These are phyloP conservation scores for Aleiodes sp. DNA, from an alignment of 1,140 invertebrate genomes.

Conservation along the genomic window DNA sequence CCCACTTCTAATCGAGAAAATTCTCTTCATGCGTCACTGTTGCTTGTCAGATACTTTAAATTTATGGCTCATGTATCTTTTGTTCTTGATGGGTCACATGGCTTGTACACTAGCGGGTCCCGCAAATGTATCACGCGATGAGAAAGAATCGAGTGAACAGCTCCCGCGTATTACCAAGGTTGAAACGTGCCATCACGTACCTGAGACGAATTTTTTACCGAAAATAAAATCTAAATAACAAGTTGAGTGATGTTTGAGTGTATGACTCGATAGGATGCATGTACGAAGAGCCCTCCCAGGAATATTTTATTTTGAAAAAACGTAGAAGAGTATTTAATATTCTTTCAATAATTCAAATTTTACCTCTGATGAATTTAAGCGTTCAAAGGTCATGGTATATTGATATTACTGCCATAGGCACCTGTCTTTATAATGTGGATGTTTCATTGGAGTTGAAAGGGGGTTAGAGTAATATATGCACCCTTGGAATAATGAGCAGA, in stretches of 20 bases:
- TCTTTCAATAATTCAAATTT: background rate
- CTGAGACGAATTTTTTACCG: constrained; percentile 47
- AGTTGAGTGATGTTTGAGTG: constrained; percentile 31
- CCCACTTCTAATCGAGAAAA: constrained; percentile 7
- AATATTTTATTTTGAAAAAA: background rate
- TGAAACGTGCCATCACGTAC: constrained; percentile 55
- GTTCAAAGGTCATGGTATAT: background rate
- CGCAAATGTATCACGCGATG: constrained; percentile 21
- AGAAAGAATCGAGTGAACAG: constrained; percentile 30
- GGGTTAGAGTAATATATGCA: constrained; percentile 59
- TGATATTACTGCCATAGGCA: constrained; percentile 34
- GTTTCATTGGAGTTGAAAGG: constrained; percentile 32
- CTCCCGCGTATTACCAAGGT: constrained; percentile 34
- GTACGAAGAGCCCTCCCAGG: constrained; percentile 46
- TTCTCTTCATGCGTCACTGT: constrained; percentile 23
- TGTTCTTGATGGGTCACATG: constrained; percentile 15
- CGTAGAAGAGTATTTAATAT: background rate
- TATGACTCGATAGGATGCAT: constrained; percentile 21
- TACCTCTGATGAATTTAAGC: background rate
- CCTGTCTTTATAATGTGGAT: constrained; percentile 54
- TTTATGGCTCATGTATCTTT: constrained; percentile 18
- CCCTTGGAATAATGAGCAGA: constrained; percentile 45
- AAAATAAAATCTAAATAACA: constrained; percentile 58
- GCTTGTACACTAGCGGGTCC: background rate
- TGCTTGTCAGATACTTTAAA: constrained; percentile 14